These are phyloP conservation scores for Ophion costatus DNA, from an alignment of 2,888 invertebrate species.

Conservation along the genomic window DNA sequence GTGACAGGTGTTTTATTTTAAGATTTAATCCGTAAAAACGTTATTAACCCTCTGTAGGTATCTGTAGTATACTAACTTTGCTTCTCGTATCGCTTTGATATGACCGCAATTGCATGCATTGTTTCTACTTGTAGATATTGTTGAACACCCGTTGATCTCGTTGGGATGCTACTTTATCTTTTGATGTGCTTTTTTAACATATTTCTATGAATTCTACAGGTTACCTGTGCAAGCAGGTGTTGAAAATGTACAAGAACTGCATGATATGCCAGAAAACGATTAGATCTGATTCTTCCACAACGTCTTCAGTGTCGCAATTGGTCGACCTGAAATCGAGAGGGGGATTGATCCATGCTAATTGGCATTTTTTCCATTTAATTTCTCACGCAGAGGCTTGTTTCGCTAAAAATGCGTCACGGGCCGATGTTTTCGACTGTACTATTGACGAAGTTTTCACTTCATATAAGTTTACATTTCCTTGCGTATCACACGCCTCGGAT, in stretches of 20 bases:
- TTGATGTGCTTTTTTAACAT: slow-evolving; percentile 2
- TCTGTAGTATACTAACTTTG: slow-evolving; percentile 8
- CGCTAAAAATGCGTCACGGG: too few relatives aligned
- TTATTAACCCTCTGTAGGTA: slow-evolving; percentile 14
- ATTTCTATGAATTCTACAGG: slow-evolving; percentile 25
- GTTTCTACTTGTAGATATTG: slow-evolving; percentile 8
- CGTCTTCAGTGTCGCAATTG: slow-evolving; percentile 22
- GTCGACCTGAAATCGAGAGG: slow-evolving; percentile 28
- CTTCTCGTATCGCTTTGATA: slow-evolving; percentile 1
- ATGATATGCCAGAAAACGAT: slow-evolving; percentile 18
- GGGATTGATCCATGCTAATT: slow-evolving; percentile 5
- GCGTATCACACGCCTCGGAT: slow-evolving; percentile 28
- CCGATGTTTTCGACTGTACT: too few relatives aligned
- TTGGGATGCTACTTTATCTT: slow-evolving; percentile 8
- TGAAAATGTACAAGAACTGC: slow-evolving; percentile 27
- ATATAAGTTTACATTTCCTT: too few relatives aligned
- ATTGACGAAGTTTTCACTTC: too few relatives aligned
- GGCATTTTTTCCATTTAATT: too few relatives aligned
- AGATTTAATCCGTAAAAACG: not conserved
- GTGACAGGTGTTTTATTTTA: slow-evolving; percentile 51
- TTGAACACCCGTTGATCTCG: not conserved
- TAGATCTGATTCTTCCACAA: slow-evolving; percentile 15
- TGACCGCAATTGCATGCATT: not conserved
- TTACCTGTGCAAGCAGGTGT: slow-evolving; percentile 48
- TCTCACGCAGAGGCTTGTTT: too few relatives aligned